Conservation (phyloP, 2,888 invertebrate genomes). For the Harpalus rufipes region DNA sequence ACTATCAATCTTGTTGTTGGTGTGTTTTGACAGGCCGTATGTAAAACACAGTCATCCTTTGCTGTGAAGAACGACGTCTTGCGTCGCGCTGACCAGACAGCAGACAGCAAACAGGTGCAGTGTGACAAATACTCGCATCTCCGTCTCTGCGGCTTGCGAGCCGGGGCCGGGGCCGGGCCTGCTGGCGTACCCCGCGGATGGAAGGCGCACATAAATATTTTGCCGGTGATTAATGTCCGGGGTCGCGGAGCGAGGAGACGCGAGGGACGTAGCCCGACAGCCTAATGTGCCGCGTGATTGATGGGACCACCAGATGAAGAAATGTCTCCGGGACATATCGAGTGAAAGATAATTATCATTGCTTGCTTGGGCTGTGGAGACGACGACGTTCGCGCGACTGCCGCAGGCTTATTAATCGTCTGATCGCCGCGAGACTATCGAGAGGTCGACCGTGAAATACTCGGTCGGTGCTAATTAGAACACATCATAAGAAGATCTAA, state of each 20-base stretch:
- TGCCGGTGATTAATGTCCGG: slow-evolving; percentile 67
- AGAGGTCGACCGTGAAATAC: slow-evolving; percentile 60
- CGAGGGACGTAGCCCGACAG: slow-evolving; percentile 70
- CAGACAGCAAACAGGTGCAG: slow-evolving; percentile 55
- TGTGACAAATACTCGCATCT: slow-evolving; percentile 54
- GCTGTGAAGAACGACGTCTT: slow-evolving; percentile 6
- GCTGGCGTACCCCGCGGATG: slow-evolving; percentile 54
- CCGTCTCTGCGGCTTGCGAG: slow-evolving; percentile 1
- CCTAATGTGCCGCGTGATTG: slow-evolving; percentile 76
- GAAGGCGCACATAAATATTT: slow-evolving; percentile 66
- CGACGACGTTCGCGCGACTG: slow-evolving; percentile 43
- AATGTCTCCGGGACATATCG: slow-evolving; percentile 76
- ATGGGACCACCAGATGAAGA: slow-evolving; percentile 77
- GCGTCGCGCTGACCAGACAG: background rate
- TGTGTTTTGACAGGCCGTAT: slow-evolving; percentile 21
- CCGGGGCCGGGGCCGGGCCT: background rate
- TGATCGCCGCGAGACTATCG: slow-evolving; percentile 12
- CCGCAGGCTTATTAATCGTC: slow-evolving; percentile 61
- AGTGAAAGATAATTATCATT: slow-evolving; percentile 75
- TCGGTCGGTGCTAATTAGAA: slow-evolving; percentile 54
- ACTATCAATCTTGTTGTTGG: background rate
- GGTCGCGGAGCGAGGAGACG: slow-evolving; percentile 43
- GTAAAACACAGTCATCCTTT: background rate
- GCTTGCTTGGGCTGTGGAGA: slow-evolving; percentile 65
- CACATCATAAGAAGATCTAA: slow-evolving; percentile 1